A percentile compares a stretch with the other conserved stretches of the same genome.
Conservation (phyloP, 2,113 vertebrate genomes). For the Peromyscus polionotus region DNA sequence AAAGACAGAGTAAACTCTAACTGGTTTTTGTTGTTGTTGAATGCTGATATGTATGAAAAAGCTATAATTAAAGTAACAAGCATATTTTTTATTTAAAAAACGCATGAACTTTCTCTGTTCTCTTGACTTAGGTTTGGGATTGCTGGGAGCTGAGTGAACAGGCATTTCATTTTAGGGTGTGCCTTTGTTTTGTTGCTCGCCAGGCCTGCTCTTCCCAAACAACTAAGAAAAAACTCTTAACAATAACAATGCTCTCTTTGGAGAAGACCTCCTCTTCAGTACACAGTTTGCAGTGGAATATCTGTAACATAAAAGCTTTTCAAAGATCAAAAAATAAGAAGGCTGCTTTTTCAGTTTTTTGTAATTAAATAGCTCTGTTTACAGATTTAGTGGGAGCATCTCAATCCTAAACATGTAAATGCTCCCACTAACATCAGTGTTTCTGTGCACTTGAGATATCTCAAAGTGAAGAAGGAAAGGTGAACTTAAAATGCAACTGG, state of each 20-base stretch:
- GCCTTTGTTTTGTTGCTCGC: not conserved
- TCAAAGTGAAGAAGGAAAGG: not conserved
- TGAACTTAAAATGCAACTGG: not conserved
- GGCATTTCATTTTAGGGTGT: not conserved
- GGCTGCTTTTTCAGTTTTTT: not conserved
- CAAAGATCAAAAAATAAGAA: slow-evolving; percentile 6
- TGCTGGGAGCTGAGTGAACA: not conserved
- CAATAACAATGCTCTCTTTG: not conserved
- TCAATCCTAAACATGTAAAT: not conserved
- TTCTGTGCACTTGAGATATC: not conserved
- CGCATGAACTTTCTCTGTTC: not conserved
- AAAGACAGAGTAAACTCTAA: not conserved
- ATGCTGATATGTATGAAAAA: not conserved
- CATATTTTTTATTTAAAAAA: slow-evolving; percentile 11
- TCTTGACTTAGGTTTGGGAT: not conserved
- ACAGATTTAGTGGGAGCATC: not conserved
- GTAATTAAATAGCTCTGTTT: not conserved
- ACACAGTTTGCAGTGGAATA: not conserved
- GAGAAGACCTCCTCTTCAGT: slow-evolving; percentile 18
- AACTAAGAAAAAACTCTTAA: slow-evolving; percentile 3
- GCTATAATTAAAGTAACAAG: not conserved
- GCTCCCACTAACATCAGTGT: not conserved
- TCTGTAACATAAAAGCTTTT: slow-evolving; percentile 43
- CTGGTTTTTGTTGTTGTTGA: not conserved
- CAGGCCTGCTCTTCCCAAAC: not conserved